Evolutionary conservation across 2,797 vertebrate genomes (phyloP).

Genomic region (Balearica regulorum): DNA sequence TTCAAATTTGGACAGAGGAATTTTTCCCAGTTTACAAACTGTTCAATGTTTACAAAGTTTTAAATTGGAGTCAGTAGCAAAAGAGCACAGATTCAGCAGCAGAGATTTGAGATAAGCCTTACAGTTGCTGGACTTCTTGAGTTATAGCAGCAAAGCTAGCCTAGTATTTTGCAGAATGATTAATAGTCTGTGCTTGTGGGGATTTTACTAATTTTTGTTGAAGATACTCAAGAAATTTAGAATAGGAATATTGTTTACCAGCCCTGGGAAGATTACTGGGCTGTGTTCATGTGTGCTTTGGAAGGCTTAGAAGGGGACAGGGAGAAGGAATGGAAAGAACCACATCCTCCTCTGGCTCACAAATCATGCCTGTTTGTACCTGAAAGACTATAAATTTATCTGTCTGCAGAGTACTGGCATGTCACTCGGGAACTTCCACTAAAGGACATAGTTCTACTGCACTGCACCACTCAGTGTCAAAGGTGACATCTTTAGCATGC

Average conservation of each 20-base stretch:
- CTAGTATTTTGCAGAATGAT: neutral
- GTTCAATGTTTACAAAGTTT: neutral
- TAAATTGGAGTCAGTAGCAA: neutral
- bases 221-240: neutral
- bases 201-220: neutral
- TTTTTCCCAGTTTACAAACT: neutral
- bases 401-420: conserved; percentile 41
- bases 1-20: neutral
- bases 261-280: neutral
- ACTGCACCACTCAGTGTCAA: neutral
- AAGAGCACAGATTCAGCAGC: neutral
- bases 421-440: conserved; percentile 12
- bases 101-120: neutral
- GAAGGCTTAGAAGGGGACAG: neutral
- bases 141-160: neutral
- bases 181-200: neutral
- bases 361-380: conserved; percentile 53
- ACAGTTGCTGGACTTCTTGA: neutral
- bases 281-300: neutral
- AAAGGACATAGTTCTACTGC: neutral
- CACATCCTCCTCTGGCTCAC: conserved; percentile 12
- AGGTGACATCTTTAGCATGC: neutral
- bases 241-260: neutral
- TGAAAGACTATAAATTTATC: conserved; percentile 52
- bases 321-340: neutral